These are phyloP conservation scores for Drosophila paramelanica DNA, from an alignment of 2,888 invertebrate species.

Conservation along the genomic window DNA sequence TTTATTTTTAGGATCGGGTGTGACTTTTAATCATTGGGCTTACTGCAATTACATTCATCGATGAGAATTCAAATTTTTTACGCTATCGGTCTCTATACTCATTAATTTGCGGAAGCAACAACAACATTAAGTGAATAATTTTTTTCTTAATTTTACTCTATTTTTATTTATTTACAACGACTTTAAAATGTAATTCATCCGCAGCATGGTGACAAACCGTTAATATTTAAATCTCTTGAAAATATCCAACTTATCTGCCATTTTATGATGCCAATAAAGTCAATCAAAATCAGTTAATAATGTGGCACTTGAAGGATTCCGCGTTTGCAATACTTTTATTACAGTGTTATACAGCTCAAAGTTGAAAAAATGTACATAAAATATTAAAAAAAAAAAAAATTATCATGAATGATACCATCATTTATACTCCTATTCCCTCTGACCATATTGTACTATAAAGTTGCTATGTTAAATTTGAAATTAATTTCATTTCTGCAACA, in stretches of 20 bases:
- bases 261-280: neutral
- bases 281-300: slow-evolving; percentile 2
- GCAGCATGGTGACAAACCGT: too few species aligned
- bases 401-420: too few species aligned
- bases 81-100: neutral
- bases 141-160: neutral
- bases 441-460: too few species aligned
- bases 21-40: slow-evolving; percentile 2
- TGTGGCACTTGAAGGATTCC: neutral
- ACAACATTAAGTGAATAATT: neutral
- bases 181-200: too few species aligned
- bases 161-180: neutral
- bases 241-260: neutral
- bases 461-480: too few species aligned
- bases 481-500: too few species aligned
- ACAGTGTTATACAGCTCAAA: too few species aligned
- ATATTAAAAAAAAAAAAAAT: neutral
- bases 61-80: neutral
- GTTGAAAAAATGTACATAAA: neutral
- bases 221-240: neutral
- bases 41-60: neutral
- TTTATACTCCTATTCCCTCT: too few species aligned
- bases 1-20: too few species aligned
- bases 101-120: neutral
- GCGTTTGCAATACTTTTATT: neutral